These are phyloP conservation scores for Columbina picui DNA, from an alignment of 2,113 vertebrate species.

Conservation along the genomic window DNA sequence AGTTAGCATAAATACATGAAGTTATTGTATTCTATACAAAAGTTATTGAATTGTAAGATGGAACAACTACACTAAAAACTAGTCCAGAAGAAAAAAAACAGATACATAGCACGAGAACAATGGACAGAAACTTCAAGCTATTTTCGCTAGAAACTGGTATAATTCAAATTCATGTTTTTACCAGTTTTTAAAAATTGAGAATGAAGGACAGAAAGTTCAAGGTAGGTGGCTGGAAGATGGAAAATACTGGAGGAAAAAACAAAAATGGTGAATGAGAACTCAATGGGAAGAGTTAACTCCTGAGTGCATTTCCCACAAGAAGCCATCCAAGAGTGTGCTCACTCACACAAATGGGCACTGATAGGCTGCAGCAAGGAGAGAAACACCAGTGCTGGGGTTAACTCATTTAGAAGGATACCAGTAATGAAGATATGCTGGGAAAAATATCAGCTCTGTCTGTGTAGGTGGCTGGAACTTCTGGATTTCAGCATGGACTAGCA, in stretches of 20 bases:
- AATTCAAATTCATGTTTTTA: neutral
- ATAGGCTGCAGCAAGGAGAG: neutral
- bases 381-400: neutral
- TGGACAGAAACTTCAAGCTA: neutral
- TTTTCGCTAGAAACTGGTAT: neutral
- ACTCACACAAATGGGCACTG: too few relatives aligned
- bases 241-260: neutral
- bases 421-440: neutral
- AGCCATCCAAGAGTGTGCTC: neutral
- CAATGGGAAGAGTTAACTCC: neutral
- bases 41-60: neutral
- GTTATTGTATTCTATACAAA: neutral
- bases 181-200: neutral
- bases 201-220: neutral
- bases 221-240: neutral
- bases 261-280: neutral
- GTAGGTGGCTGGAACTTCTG: neutral
- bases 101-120: neutral
- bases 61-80: neutral
- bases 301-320: rapidly evolving
- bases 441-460: neutral
- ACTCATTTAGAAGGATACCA: neutral
- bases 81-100: neutral
- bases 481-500: neutral
- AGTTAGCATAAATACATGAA: neutral